A percentile compares a stretch with the other conserved stretches of the same genome.
phyloP scores from a whole-genome alignment of 2,113 vertebrate species.

The Urocolius indicus region DNA sequence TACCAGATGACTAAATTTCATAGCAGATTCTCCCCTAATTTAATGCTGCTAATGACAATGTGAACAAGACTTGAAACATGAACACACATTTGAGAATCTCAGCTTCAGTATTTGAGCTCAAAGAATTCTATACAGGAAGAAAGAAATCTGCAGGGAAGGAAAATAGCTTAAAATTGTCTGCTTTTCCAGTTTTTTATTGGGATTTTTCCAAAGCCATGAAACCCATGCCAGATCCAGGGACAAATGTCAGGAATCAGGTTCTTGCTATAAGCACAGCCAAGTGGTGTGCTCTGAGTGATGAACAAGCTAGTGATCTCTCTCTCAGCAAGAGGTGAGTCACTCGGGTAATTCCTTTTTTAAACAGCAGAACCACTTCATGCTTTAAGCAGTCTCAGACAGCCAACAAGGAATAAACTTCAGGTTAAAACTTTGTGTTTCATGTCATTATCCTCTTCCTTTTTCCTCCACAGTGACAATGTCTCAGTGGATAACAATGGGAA shows the following conservation, averaged over 20 bases:
- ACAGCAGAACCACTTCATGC: neutral
- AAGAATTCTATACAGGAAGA: neutral
- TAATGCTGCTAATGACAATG: neutral
- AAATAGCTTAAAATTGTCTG: neutral
- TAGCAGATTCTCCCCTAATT: neutral
- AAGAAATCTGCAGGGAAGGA: neutral
- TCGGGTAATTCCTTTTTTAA: conserved; percentile 6
- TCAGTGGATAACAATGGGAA: neutral
- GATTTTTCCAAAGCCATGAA: neutral
- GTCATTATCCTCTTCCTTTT: neutral
- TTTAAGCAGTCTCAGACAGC: neutral
- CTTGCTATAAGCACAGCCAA: neutral
- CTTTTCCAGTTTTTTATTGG: neutral
- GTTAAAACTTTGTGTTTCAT: neutral
- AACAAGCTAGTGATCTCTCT: neutral
- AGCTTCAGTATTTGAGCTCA: neutral
- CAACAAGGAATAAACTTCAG: neutral
- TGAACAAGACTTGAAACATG: neutral
- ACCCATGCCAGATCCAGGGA: neutral
- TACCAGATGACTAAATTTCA: neutral
- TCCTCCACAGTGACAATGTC: neutral
- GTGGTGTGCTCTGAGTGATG: neutral
- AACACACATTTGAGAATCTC: neutral
- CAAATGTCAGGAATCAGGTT: neutral
- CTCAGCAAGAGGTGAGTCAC: neutral